These are phyloP conservation scores for Rhabdornis inornatus DNA, from an alignment of 2,113 vertebrate species.

Conservation along the genomic window DNA sequence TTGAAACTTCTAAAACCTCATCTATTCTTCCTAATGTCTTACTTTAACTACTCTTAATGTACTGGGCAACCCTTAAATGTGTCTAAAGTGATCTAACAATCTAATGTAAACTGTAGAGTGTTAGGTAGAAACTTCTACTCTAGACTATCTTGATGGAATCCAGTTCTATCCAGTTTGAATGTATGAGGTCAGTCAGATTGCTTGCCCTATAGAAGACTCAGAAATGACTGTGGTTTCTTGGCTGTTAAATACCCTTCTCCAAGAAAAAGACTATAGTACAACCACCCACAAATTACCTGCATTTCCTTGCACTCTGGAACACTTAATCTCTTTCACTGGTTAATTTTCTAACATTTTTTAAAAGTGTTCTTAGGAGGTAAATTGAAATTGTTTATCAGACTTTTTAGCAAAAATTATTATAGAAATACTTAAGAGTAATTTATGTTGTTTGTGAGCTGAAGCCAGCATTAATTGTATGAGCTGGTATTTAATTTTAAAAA, in stretches of 20 bases:
- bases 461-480: background rate
- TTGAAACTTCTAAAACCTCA: background rate
- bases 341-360: background rate
- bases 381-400: background rate
- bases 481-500: background rate
- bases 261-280: background rate
- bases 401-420: background rate
- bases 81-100: background rate
- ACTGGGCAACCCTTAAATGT: background rate
- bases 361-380: background rate
- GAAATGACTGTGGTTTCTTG: background rate
- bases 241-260: background rate
- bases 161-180: background rate
- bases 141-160: background rate
- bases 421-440: background rate
- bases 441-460: background rate
- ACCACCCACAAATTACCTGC: accelerated
- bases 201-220: background rate
- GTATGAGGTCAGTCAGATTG: background rate
- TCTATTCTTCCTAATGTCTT: background rate
- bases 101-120: background rate
- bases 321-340: background rate
- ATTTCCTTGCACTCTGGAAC: background rate
- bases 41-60: background rate
- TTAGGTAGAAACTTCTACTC: background rate